A percentile compares a stretch with the other conserved stretches of the same genome.
These are phyloP conservation scores for Shargacucullia verbasci DNA, from an alignment of 2,888 invertebrate species.

Conservation along the genomic window DNA sequence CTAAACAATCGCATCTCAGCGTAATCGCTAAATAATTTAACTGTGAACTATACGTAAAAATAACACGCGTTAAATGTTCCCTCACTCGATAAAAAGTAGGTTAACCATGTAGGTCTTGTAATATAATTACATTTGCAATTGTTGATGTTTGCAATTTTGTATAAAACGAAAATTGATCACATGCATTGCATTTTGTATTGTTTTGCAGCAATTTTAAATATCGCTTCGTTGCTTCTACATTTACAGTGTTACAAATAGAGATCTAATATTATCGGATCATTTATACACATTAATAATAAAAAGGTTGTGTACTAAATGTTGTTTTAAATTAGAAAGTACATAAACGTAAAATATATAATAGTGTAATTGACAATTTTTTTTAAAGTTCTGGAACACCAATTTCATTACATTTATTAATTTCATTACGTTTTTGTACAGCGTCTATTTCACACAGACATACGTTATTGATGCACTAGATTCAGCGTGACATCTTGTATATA, in stretches of 20 bases:
- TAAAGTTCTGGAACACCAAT: no score
- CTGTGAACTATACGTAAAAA: background rate
- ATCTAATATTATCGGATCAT: slow-evolving; percentile 1
- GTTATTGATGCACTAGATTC: no score
- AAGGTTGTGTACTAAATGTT: slow-evolving; percentile 44
- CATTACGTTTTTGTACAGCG: no score
- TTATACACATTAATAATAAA: slow-evolving; percentile 33
- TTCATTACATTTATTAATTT: no score
- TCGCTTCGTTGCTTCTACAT: slow-evolving; percentile 25
- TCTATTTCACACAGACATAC: no score
- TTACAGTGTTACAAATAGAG: slow-evolving; percentile 3
- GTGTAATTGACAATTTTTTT: slow-evolving; percentile 22
- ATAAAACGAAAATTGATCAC: background rate
- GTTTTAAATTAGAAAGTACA: slow-evolving; percentile 30
- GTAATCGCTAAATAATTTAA: no score
- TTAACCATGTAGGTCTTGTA: background rate
- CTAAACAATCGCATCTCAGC: no score
- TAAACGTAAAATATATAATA: slow-evolving; percentile 12
- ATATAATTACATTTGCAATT: no score
- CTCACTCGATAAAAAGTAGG: slow-evolving; percentile 27
- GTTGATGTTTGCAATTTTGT: no score
- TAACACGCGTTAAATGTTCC: slow-evolving; percentile 16
- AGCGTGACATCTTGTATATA: no score
- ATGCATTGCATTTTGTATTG: slow-evolving; percentile 7
- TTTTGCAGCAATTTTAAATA: slow-evolving; percentile 7